Base-by-base conservation (phyloP, 2,113 vertebrate genomes). In the Megaceryle torquata region DNA sequence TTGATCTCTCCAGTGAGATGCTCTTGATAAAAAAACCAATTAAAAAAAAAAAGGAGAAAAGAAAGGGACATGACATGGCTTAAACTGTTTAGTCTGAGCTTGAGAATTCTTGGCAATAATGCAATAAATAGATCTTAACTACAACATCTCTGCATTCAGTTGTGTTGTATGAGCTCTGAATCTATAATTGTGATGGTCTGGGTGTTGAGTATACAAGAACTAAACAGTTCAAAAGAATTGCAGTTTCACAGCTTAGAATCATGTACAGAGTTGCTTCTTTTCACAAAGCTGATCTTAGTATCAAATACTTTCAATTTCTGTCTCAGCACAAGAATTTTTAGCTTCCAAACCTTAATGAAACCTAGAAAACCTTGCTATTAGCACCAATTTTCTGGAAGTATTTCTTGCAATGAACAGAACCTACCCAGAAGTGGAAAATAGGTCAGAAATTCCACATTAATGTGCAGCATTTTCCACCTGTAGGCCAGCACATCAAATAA, bases 401-500 rank as follows among this genome's bases (percentile, higher is more conserved):
- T 67, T 59, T 91, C 67, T 83, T 57, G 48, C 67, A 88, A 95
- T 91, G 25, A 70, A 59, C 46, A 78, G 43, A 87, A 72, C n/a
- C 50, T 76, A 59, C 26, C 22, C 44, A 79, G 61, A 82, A 95
- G 75, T 54, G 50, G 41, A 80, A 82, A 88, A 56, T 1, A 70
- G 67, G 50, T 93, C 87, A 93, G 74, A 82, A 87, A 59, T 76
- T 87, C 61, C 57, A 61, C 56, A 63, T 83, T 88, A 65, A 76
- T 7, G 29, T 51, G 71, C 46, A 51, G 51, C 51, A 17, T 74
- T 86, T 89, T 54, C 59, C 63, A 82, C 63, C 28, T 28, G 9
- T 33, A 70, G 59, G 59, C 50, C 91, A 51, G n/a, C 46, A 89
- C 78, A 87, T 85, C 89, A 94, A 93, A 92, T 35, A 91, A 94